Evolutionary conservation across 2,797 vertebrate genomes (phyloP).

Genomic region (Oreonectes daqikongensis): DNA sequence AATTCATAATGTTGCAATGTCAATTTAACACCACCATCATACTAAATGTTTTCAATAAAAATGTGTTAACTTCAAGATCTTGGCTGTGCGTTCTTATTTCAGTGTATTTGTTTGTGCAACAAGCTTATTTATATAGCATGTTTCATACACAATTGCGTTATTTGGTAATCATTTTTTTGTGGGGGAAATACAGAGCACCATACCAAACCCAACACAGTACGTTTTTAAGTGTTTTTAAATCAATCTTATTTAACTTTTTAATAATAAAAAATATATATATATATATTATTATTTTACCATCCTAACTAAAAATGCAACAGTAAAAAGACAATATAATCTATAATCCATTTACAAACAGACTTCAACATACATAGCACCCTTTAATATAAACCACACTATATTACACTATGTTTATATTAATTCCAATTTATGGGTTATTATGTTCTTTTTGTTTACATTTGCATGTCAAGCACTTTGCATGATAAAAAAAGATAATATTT

Average conservation of each 20-base stretch:
- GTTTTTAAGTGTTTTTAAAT: too few relatives aligned
- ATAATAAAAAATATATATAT: too few relatives aligned
- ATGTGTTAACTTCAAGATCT: constrained; percentile 54
- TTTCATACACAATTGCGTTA: too few relatives aligned
- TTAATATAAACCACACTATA: not conserved
- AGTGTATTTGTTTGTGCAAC: not conserved
- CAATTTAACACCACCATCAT: constrained; percentile 34
- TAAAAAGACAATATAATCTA: not conserved
- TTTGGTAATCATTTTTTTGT: not conserved
- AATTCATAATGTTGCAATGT: constrained; percentile 7
- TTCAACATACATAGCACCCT: too few relatives aligned
- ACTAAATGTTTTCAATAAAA: constrained; percentile 59
- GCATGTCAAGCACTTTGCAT: not conserved
- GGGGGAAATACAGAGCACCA: too few relatives aligned
- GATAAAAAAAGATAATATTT: not conserved
- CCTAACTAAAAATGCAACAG: not conserved
- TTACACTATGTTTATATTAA: not conserved
- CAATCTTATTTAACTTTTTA: too few relatives aligned
- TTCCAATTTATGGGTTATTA: not conserved
- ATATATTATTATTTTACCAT: too few relatives aligned
- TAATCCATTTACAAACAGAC: too few relatives aligned
- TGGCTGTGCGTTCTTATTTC: constrained; percentile 32
- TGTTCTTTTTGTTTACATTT: not conserved
- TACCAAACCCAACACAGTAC: too few relatives aligned
- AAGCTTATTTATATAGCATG: too few relatives aligned